These are phyloP conservation scores for Corvus cornix DNA, from an alignment of 2,113 vertebrate genomes.

Conservation along the genomic window DNA sequence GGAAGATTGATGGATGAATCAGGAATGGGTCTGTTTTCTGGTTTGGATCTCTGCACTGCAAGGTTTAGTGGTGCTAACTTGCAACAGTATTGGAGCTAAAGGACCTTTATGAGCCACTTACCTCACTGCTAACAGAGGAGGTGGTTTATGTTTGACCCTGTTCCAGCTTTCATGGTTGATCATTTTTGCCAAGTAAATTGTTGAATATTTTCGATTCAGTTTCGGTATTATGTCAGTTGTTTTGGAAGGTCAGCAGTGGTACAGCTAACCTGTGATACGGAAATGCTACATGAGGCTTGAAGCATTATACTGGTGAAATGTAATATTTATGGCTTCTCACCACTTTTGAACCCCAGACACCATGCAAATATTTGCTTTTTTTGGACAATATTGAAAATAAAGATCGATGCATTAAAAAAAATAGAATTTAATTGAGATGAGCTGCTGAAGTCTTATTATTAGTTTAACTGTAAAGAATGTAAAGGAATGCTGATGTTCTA, in stretches of 20 bases:
- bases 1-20: background rate
- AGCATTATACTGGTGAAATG: background rate
- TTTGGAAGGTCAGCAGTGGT: background rate
- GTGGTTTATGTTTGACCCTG: background rate
- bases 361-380: background rate
- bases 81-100: background rate
- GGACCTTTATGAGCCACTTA: background rate
- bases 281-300: background rate
- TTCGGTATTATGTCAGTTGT: background rate
- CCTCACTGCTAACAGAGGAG: background rate
- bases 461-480: background rate
- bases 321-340: background rate
- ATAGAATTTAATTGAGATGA: background rate
- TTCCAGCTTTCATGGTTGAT: background rate
- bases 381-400: background rate
- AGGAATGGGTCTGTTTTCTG: background rate
- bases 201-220: background rate
- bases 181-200: background rate
- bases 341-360: background rate
- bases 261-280: background rate
- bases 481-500: background rate
- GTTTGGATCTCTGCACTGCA: background rate
- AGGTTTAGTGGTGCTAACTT: background rate
- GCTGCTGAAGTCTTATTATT: background rate
- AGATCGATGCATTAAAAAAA: background rate